These are phyloP conservation scores for Myxocyprinus asiaticus DNA, from an alignment of 2,113 vertebrate genomes.

Conservation along the genomic window DNA sequence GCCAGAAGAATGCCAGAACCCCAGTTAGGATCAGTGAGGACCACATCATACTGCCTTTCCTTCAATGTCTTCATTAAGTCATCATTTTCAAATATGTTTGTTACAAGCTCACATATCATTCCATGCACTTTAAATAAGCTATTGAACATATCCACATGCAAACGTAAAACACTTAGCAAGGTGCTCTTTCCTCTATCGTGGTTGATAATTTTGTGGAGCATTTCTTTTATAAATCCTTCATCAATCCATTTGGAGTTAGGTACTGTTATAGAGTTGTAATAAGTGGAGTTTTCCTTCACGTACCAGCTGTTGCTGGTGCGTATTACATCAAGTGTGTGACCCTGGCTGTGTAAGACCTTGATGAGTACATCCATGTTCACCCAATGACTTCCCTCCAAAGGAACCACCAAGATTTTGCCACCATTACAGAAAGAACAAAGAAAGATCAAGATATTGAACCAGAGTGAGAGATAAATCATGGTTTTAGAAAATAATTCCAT, in stretches of 20 bases:
- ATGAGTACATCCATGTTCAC: slow-evolving; percentile 33
- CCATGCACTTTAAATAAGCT: background rate
- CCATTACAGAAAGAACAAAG: background rate
- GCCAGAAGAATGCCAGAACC: slow-evolving; percentile 17
- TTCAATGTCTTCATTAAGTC: slow-evolving; percentile 2
- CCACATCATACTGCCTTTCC: slow-evolving; percentile 15
- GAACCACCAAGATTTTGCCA: slow-evolving; percentile 37
- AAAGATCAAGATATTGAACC: background rate
- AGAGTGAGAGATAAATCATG: background rate
- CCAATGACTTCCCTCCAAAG: slow-evolving; percentile 40
- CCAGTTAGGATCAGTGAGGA: slow-evolving; percentile 31
- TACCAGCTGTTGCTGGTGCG: slow-evolving; percentile 12
- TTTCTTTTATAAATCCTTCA: slow-evolving; percentile 10
- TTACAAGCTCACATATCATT: background rate
- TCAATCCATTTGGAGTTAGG: slow-evolving; percentile 10
- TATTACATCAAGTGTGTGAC: slow-evolving; percentile 29
- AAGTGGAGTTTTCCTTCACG: slow-evolving; percentile 22
- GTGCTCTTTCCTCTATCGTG: background rate
- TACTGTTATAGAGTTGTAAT: slow-evolving; percentile 27
- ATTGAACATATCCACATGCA: background rate
- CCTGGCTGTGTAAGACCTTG: slow-evolving; percentile 2
- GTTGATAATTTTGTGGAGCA: background rate
- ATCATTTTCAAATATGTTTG: slow-evolving; percentile 24
- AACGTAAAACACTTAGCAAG: background rate
- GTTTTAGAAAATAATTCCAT: background rate